Evolutionary conservation across 2,797 vertebrate genomes (phyloP).

Genomic region (Phalanger gymnotis): DNA sequence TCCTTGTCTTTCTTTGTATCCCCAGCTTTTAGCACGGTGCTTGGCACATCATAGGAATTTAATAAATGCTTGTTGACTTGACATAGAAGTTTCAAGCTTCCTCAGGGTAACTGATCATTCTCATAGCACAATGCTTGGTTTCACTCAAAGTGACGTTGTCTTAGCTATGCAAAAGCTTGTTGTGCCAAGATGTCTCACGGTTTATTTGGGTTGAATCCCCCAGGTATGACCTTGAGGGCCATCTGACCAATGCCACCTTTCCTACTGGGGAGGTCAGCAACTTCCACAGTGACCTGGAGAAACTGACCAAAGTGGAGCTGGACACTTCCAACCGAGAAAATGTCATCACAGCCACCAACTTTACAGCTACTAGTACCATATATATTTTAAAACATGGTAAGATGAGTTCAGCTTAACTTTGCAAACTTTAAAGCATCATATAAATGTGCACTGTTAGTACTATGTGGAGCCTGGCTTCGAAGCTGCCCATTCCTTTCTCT

Average conservation of each 20-base stretch:
- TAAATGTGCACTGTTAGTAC: background rate
- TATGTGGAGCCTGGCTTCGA: background rate
- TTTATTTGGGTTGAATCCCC: slow-evolving; percentile 64
- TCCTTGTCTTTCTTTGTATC: background rate
- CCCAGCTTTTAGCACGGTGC: background rate
- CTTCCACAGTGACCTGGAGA: slow-evolving; percentile 95
- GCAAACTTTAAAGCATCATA: background rate
- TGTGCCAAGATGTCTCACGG: slow-evolving; percentile 50
- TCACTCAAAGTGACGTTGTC: slow-evolving; percentile 42
- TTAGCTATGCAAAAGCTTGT: slow-evolving; percentile 64
- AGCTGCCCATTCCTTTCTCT: background rate
- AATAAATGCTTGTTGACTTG: background rate
- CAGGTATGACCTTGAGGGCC: slow-evolving; percentile 94
- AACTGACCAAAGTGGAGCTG: slow-evolving; percentile 92
- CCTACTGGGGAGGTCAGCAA: slow-evolving; percentile 96
- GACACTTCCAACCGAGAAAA: slow-evolving; percentile 94
- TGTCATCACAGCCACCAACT: slow-evolving; percentile 94
- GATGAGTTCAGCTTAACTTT: background rate
- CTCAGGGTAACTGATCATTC: slow-evolving; percentile 72
- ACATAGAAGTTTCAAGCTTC: slow-evolving; percentile 29
- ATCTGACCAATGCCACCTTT: slow-evolving; percentile 95
- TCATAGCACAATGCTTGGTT: slow-evolving; percentile 62
- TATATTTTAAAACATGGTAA: slow-evolving; percentile 96
- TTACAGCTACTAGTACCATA: slow-evolving; percentile 95
- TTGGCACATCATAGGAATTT: background rate